Conservation (phyloP, 1,140 invertebrate species). For the Pemphigus obesinymphae region DNA sequence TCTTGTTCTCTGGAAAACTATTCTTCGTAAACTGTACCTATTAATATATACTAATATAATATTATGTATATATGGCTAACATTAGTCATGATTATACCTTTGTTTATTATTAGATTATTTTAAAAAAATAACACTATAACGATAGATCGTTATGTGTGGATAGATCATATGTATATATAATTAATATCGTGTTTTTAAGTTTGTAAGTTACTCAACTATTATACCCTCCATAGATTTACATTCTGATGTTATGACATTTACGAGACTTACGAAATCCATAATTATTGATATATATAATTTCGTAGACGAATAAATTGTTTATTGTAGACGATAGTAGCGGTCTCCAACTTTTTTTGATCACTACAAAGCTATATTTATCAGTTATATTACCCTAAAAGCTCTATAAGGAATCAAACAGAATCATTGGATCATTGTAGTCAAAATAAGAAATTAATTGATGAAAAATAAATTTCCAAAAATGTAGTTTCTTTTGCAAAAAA, state of each 20-base stretch:
- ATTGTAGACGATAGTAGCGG: too few species aligned
- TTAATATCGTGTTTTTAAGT: background rate
- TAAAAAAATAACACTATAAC: background rate
- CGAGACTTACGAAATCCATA: background rate
- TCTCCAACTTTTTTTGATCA: too few species aligned
- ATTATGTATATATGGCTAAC: background rate
- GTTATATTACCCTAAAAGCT: too few species aligned
- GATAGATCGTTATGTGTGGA: background rate
- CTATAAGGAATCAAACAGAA: too few species aligned
- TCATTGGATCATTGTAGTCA: too few species aligned
- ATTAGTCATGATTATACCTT: background rate
- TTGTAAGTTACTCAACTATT: background rate
- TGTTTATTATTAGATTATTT: constrained; percentile 27
- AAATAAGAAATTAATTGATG: too few species aligned
- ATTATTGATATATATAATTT: too few species aligned
- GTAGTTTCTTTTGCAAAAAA: too few species aligned
- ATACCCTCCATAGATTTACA: background rate
- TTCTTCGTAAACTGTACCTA: background rate
- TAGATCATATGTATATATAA: background rate
- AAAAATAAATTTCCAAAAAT: too few species aligned
- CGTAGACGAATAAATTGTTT: too few species aligned
- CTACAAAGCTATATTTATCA: too few species aligned
- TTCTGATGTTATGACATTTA: background rate
- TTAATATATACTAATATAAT: too few species aligned
- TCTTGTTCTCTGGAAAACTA: background rate